Conservation (phyloP, 64 coral and sea anemone genomes). For the Dendrophyllia cribrosa region DNA sequence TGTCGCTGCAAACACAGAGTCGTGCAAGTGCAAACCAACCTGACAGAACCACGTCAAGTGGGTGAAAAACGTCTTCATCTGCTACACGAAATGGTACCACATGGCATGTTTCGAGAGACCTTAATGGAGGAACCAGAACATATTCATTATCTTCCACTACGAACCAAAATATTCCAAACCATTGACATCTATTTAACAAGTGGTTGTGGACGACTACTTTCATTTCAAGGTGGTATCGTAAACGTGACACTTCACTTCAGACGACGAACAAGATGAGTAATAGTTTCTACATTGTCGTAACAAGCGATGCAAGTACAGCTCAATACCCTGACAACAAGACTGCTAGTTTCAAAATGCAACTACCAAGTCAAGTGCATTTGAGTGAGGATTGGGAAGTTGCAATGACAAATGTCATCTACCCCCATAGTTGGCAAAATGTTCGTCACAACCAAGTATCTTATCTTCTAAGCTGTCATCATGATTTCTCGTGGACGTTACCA, state of each 20-base stretch:
- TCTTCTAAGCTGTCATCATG: not conserved
- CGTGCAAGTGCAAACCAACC: not conserved
- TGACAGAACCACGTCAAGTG: conserved; percentile 3
- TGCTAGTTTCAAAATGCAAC: not conserved
- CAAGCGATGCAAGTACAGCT: not conserved
- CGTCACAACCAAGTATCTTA: not conserved
- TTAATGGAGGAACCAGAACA: not conserved
- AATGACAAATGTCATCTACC: not conserved
- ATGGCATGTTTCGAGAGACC: conserved; percentile 2
- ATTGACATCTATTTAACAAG: conserved; percentile 21
- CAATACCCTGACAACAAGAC: not conserved
- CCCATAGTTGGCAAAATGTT: conserved; percentile 1
- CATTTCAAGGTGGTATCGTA: not conserved
- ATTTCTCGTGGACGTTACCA: not conserved
- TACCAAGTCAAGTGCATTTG: not conserved
- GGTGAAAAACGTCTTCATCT: not conserved
- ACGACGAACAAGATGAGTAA: not conserved
- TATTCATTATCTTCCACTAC: not conserved
- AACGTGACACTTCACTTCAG: not conserved
- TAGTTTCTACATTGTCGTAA: conserved; percentile 5
- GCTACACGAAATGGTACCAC: not conserved
- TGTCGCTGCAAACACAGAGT: conserved; percentile 1
- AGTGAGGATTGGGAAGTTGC: conserved; percentile 1
- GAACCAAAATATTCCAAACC: not conserved
- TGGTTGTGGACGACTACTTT: not conserved